These are phyloP conservation scores for Brevipalpus yothersi DNA, from an alignment of 1,140 invertebrate species.

Conservation along the genomic window DNA sequence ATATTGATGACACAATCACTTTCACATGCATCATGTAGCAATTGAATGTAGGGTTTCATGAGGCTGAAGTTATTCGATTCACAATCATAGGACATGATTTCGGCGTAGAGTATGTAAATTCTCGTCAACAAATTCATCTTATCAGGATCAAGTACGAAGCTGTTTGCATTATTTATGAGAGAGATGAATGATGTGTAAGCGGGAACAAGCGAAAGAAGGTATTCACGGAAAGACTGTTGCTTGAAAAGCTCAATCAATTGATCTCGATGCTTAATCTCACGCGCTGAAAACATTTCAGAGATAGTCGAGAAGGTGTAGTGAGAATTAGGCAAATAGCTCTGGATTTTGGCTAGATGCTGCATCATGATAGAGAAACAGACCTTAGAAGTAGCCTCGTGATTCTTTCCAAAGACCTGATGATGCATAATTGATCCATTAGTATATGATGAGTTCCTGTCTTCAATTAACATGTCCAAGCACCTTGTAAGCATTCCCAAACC, in stretches of 20 bases:
- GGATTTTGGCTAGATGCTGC: background rate
- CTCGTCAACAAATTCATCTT: constrained; percentile 28
- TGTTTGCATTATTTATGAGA: background rate
- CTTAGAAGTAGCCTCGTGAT: too few relatives aligned
- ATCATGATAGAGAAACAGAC: too few relatives aligned
- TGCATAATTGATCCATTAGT: too few relatives aligned
- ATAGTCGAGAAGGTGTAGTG: constrained; percentile 23
- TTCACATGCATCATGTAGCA: background rate
- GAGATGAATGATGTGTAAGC: background rate
- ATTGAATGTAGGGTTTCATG: background rate
- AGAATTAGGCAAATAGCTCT: constrained; percentile 23
- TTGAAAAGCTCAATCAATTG: constrained; percentile 28
- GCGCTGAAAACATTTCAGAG: constrained; percentile 8
- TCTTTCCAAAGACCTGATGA: too few relatives aligned
- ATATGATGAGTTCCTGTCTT: too few relatives aligned
- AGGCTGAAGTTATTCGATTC: background rate
- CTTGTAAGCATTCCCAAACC: background rate
- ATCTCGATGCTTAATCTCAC: constrained; percentile 25
- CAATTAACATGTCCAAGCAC: background rate
- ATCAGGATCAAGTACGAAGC: constrained; percentile 22
- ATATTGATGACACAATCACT: background rate
- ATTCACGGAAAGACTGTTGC: constrained; percentile 25
- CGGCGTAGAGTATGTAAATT: constrained; percentile 33
- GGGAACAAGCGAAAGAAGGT: constrained; percentile 18
- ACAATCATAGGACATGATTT: constrained; percentile 19